These are phyloP conservation scores for Sclerodermus sp. DNA, from an alignment of 2,888 invertebrate species.

Conservation along the genomic window DNA sequence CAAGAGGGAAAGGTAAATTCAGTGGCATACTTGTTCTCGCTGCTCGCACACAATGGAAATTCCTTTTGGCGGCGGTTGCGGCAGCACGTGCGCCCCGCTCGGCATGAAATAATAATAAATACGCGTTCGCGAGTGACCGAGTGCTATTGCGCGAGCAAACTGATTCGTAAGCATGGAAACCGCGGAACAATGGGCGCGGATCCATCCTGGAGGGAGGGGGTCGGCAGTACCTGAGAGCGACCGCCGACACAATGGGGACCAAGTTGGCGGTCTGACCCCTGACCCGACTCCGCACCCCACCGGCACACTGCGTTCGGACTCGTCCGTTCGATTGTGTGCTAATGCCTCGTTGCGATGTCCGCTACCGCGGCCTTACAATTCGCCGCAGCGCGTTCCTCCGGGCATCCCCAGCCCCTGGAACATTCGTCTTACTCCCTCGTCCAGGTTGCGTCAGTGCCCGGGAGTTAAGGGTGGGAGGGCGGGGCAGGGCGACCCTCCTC, in stretches of 20 bases:
- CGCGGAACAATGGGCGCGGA: constrained; percentile 51
- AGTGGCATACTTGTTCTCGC: neutral
- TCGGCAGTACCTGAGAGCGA: constrained; percentile 40
- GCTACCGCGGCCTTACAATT: constrained; percentile 34
- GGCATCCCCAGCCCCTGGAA: too few species aligned
- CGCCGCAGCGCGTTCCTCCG: constrained; percentile 8
- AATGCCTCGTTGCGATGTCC: constrained; percentile 40
- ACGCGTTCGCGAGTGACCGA: constrained; percentile 9
- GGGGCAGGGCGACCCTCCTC: too few species aligned
- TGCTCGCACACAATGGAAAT: neutral
- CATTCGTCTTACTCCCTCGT: too few species aligned
- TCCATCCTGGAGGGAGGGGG: constrained; percentile 22
- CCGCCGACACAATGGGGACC: constrained; percentile 54
- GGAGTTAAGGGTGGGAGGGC: too few species aligned
- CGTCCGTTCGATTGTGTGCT: constrained; percentile 57
- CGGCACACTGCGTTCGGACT: constrained; percentile 43
- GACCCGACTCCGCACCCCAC: constrained; percentile 43
- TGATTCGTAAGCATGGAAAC: constrained; percentile 54
- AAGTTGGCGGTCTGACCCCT: constrained; percentile 54
- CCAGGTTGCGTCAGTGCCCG: too few species aligned
- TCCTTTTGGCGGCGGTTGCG: constrained; percentile 12
- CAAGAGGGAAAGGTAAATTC: neutral
- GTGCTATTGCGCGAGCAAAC: constrained; percentile 33
- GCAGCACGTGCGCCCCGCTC: neutral
- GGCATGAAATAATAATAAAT: constrained; percentile 40